Evolutionary conservation across 1,140 invertebrate genomes (phyloP), one percentile per base, ranked within the genome.

Genomic region (Branchinecta lindahli): DNA sequence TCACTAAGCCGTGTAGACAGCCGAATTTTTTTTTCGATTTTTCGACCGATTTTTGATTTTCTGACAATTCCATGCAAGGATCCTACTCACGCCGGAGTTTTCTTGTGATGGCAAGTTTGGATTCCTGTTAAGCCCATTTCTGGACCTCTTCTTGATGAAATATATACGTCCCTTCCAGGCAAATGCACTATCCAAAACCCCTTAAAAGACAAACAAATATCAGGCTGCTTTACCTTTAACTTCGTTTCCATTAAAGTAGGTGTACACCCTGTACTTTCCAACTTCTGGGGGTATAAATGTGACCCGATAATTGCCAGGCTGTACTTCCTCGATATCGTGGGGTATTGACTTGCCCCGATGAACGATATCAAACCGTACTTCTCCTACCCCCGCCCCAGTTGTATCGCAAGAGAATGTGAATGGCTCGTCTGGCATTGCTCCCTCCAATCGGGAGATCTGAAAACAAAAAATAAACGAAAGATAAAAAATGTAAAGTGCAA

Each of bases 211-310:
- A n/a, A n/a, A n/a, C n/a, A n/a, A n/a, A n/a, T n/a, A 33, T 3
- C 33, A 33, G 1, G 33, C 33, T 33, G 5, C 33, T 33, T 86
- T 87, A 78, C 94, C 94, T 82, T 91, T 90, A n/a, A 98, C 90
- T 76, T 96, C 93, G 73, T 89, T 89, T 7, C 92, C 92, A 78
- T 97, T 98, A 78, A 96, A 98, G 75, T 93, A 94, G 15, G 96
- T 86, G 76, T 95, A 94, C 46, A 97, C 85, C 68, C 89, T 84
- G 79, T 98, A 96, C 79, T 94, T 93, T 66, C 95, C 96, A 66
- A 89, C 85, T 66, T 90, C 86, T 69, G 87, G 84, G 0, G 96
- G 94, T 73, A 90, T 88, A 75, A 98, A 95, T 9, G 90, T 88
- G 4, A 96, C 88, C 20, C 88, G 83, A 75, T 96, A 94, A 69